Evolutionary conservation across 2,797 vertebrate genomes (phyloP).

Genomic region (Silurus aristotelis): DNA sequence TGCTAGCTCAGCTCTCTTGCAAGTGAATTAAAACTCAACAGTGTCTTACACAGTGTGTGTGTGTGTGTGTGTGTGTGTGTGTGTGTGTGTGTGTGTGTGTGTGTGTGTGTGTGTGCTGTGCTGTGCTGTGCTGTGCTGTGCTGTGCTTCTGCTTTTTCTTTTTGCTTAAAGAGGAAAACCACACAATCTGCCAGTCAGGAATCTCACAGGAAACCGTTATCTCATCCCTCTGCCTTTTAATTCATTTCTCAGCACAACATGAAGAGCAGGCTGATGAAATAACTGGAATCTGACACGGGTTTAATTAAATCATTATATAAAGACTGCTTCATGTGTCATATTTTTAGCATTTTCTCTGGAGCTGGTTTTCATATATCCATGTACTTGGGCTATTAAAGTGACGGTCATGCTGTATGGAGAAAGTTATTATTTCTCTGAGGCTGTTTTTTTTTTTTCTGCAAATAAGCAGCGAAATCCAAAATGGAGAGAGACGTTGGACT

Average conservation of each 20-base stretch:
- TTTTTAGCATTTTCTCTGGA: conserved; percentile 1
- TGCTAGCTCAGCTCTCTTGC: not conserved
- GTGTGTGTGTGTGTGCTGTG: conserved; percentile 3
- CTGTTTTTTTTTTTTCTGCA: conserved; percentile 31
- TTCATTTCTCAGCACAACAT: conserved; percentile 23
- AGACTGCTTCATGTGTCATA: conserved; percentile 5
- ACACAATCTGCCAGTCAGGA: conserved; percentile 12
- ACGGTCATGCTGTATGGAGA: not conserved
- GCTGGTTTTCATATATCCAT: no score
- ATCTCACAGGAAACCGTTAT: conserved; percentile 48
- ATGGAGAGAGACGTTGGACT: conserved; percentile 25
- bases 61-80: conserved; percentile 5
- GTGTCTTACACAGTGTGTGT: not conserved
- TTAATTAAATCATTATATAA: conserved; percentile 5
- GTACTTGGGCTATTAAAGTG: no score
- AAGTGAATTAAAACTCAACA: not conserved
- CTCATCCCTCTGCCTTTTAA: conserved; percentile 36
- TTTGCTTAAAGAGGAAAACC: not conserved
- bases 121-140: no score
- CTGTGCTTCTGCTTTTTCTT: conserved; percentile 11
- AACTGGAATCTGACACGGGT: conserved; percentile 6
- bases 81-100: conserved; percentile 6
- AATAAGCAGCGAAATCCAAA: conserved; percentile 29
- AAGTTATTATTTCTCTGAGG: not conserved
- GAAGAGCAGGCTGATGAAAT: conserved; percentile 21